Percentiles rank a stretch among this genome's conserved stretches.
phyloP scores from a whole-genome alignment of 2,113 vertebrate genomes.

The Platysteira castanea region DNA sequence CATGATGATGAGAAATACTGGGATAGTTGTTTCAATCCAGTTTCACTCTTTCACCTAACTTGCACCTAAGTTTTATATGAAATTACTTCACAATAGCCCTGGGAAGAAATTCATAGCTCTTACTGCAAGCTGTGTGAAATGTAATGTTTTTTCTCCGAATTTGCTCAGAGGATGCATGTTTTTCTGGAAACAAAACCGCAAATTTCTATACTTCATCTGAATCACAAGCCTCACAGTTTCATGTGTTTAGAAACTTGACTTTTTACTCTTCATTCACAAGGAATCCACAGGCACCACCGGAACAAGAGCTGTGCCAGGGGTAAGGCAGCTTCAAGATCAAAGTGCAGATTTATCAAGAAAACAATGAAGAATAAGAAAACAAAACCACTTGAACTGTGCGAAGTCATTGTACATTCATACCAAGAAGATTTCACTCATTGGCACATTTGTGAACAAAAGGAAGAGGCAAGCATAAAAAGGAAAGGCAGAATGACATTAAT shows the following conservation, averaged over 20 bases:
- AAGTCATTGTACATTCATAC: background rate
- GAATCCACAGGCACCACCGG: background rate
- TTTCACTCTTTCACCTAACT: background rate
- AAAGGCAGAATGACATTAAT: background rate
- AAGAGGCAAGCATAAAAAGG: background rate
- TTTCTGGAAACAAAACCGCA: background rate
- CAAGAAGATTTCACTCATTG: constrained; percentile 9
- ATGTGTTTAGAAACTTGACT: background rate
- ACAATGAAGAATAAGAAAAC: constrained; percentile 15
- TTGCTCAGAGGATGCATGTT: background rate
- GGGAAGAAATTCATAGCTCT: background rate
- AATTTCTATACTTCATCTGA: background rate
- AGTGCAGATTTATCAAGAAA: constrained; percentile 36
- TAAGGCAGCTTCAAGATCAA: constrained; percentile 33
- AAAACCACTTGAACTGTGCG: background rate
- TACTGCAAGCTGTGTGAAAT: background rate
- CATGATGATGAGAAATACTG: background rate
- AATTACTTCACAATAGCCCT: background rate
- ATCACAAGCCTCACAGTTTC: background rate
- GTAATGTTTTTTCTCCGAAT: background rate
- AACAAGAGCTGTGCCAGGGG: background rate
- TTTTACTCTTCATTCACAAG: background rate
- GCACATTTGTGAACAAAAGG: background rate
- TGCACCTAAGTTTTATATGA: background rate
- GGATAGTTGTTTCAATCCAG: background rate